Percentiles rank a stretch among this genome's conserved stretches.
Evolutionary conservation across 2,888 invertebrate species (phyloP).

Genomic region (Heteropelma amictum): DNA sequence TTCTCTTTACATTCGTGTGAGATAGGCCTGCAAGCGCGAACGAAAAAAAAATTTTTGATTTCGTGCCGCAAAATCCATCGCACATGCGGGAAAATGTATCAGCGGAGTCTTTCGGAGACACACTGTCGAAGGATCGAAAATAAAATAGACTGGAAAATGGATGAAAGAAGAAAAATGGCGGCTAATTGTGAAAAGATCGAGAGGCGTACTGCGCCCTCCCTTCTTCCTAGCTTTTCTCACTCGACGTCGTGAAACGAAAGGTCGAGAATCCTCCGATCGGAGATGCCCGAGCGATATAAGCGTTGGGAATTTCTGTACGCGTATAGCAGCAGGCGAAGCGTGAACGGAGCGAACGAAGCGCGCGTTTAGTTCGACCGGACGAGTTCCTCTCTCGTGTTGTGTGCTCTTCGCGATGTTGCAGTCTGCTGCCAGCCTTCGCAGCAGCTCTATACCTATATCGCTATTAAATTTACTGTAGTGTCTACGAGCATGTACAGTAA

Average conservation of each 20-base stretch:
- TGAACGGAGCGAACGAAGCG: constrained; percentile 48
- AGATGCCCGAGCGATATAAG: constrained; percentile 55
- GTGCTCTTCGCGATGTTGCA: not conserved
- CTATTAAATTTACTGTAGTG: constrained; percentile 6
- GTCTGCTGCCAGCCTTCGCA: constrained; percentile 7
- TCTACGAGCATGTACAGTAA: not conserved
- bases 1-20: no score
- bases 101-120: no score
- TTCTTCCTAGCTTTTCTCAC: constrained; percentile 4
- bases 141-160: constrained; percentile 1
- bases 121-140: no score
- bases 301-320: constrained; percentile 47
- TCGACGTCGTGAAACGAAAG: constrained; percentile 23
- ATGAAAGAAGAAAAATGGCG: constrained; percentile 27
- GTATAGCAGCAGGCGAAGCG: constrained; percentile 53
- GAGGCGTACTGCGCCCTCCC: constrained; percentile 7
- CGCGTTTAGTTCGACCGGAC: constrained; percentile 45
- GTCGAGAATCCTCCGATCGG: constrained; percentile 54
- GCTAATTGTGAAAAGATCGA: constrained; percentile 38
- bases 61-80: no score
- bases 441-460: not conserved
- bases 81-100: no score
- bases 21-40: no score
- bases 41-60: no score
- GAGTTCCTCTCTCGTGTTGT: not conserved